Conservation (phyloP, 2,888 invertebrate species). For the Phasia obesa region DNA sequence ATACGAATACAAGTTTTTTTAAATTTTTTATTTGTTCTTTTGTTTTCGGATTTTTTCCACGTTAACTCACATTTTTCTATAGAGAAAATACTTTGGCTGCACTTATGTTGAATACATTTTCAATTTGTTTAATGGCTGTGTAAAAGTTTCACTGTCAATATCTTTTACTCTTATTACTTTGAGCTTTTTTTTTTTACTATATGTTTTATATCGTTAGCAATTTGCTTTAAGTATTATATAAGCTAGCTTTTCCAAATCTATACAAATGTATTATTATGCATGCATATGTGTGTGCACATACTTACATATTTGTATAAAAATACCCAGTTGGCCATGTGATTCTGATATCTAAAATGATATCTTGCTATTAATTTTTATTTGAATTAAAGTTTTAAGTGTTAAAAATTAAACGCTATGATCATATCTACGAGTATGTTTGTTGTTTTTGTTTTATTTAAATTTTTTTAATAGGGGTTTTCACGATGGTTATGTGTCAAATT, state of each 20-base stretch:
- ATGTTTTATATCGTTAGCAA: conserved; percentile 61
- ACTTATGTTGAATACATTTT: conserved; percentile 36
- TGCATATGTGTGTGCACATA: neutral
- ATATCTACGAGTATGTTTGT: too few species aligned
- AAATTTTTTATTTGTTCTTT: neutral
- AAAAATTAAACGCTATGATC: too few species aligned
- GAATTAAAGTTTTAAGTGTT: too few species aligned
- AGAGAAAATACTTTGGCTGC: neutral
- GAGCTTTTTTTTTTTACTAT: conserved; percentile 28
- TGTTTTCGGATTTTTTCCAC: neutral
- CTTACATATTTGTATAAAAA: neutral
- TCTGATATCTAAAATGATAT: too few species aligned
- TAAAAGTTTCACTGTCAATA: conserved; percentile 58
- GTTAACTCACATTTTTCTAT: too few species aligned
- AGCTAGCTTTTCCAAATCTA: conserved; percentile 48
- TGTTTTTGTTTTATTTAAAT: too few species aligned
- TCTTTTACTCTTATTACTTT: conserved; percentile 44
- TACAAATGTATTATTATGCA: conserved; percentile 24
- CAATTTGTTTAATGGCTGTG: conserved; percentile 66
- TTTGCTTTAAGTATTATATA: conserved; percentile 63
- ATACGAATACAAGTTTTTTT: neutral
- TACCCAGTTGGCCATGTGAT: neutral
- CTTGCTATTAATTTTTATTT: too few species aligned
- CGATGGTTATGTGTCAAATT: too few species aligned
- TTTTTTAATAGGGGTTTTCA: too few species aligned